phyloP scores from a whole-genome alignment of 2,888 invertebrate genomes.

The Mythimna impura region DNA sequence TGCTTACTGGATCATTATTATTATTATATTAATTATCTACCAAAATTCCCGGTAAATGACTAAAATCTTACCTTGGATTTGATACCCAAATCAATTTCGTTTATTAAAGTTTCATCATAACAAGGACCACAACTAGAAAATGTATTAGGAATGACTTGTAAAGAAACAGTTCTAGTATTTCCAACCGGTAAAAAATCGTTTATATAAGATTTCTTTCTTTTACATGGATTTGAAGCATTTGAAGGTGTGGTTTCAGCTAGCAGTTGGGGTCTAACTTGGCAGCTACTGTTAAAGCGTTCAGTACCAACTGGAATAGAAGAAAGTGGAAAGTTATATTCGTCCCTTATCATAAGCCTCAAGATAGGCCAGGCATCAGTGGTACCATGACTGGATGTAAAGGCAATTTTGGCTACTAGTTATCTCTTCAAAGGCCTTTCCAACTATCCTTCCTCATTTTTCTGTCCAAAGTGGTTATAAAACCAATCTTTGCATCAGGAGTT shows the following conservation, averaged over 20 bases:
- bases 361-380: too few species aligned
- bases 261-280: background rate
- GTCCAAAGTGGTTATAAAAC: too few species aligned
- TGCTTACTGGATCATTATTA: too few species aligned
- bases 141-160: slow-evolving; percentile 8
- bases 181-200: background rate
- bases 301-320: slow-evolving; percentile 19
- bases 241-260: background rate
- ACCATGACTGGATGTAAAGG: background rate
- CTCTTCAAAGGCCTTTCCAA: background rate
- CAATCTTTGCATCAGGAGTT: too few species aligned
- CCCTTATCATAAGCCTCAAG: background rate
- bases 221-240: too few species aligned
- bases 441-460: background rate
- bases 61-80: slow-evolving; percentile 67
- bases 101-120: slow-evolving; percentile 67
- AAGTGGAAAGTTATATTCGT: background rate
- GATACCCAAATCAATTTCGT: slow-evolving; percentile 65
- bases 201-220: background rate
- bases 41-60: background rate
- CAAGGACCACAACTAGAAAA: slow-evolving; percentile 61
- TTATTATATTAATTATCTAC: background rate
- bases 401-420: background rate
- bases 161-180: slow-evolving; percentile 14
- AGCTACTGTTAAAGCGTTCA: background rate